Conservation (phyloP, 2,797 vertebrate species). For the Smutsia temminckii region DNA sequence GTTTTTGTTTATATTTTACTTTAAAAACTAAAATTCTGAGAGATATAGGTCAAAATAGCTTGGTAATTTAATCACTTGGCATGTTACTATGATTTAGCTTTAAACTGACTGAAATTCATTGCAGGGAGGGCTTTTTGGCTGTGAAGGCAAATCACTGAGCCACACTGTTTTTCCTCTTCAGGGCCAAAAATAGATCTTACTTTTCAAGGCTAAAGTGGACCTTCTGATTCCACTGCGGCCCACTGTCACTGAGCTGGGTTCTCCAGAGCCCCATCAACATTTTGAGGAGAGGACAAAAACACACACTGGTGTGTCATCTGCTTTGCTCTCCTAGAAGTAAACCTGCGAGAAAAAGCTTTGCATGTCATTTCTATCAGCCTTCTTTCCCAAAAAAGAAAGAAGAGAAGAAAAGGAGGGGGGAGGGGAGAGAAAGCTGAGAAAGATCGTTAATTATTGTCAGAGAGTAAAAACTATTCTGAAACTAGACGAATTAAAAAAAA, state of each 20-base stretch:
- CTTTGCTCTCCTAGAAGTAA: background rate
- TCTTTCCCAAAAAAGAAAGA: background rate
- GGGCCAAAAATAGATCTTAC: background rate
- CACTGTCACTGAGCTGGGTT: background rate
- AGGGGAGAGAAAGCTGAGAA: background rate
- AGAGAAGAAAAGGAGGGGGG: background rate
- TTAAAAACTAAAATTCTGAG: constrained; percentile 1
- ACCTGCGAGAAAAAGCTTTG: background rate
- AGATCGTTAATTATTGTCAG: background rate
- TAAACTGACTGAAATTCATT: background rate
- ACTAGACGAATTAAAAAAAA: background rate
- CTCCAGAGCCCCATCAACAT: background rate
- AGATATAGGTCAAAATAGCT: background rate
- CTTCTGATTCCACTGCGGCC: background rate
- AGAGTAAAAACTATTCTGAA: background rate
- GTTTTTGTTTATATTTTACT: background rate
- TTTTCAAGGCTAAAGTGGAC: background rate
- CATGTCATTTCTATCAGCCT: background rate
- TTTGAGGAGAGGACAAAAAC: background rate
- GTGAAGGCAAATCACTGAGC: background rate
- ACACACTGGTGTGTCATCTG: background rate
- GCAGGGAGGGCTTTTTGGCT: background rate
- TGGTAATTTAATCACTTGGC: background rate
- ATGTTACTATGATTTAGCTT: background rate
- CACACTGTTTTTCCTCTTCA: background rate